phyloP scores from a whole-genome alignment of 2,888 invertebrate genomes.

The Ornithoptera alexandrae region DNA sequence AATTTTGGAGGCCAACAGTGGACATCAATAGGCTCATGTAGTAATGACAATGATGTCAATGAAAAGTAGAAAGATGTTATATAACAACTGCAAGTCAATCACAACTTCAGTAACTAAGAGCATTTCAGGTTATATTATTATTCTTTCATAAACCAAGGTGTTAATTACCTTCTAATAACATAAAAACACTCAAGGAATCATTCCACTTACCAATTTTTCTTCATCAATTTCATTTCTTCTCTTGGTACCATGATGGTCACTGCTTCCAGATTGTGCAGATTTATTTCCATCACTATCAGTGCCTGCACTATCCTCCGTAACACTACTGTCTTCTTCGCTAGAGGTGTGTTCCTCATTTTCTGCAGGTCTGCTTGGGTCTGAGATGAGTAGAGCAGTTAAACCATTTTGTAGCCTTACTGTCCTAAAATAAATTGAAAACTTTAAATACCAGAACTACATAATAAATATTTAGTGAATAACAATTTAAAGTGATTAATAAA shows the following conservation, averaged over 20 bases:
- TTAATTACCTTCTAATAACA: too few species aligned
- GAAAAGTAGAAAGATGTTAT: too few species aligned
- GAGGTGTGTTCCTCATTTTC: constrained; percentile 47
- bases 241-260: constrained; percentile 60
- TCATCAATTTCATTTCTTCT: constrained; percentile 62
- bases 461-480: too few species aligned
- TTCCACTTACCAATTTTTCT: constrained; percentile 66
- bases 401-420: constrained; percentile 85
- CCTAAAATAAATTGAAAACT: constrained; percentile 51
- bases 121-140: too few species aligned
- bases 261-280: constrained; percentile 57
- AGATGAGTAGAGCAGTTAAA: constrained; percentile 85
- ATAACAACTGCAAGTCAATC: too few species aligned
- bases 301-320: constrained; percentile 54
- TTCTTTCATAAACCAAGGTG: neutral
- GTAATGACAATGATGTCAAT: too few species aligned
- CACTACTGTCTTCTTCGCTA: constrained; percentile 60
- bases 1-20: too few species aligned
- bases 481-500: too few species aligned
- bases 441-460: neutral
- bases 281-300: constrained; percentile 69
- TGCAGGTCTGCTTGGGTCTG: constrained; percentile 76
- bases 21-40: too few species aligned
- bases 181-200: neutral
- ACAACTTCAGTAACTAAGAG: too few species aligned